Evolutionary conservation across 2,888 invertebrate species (phyloP), one percentile per base, ranked within the genome.

Genomic region (Agrotis exclamationis): DNA sequence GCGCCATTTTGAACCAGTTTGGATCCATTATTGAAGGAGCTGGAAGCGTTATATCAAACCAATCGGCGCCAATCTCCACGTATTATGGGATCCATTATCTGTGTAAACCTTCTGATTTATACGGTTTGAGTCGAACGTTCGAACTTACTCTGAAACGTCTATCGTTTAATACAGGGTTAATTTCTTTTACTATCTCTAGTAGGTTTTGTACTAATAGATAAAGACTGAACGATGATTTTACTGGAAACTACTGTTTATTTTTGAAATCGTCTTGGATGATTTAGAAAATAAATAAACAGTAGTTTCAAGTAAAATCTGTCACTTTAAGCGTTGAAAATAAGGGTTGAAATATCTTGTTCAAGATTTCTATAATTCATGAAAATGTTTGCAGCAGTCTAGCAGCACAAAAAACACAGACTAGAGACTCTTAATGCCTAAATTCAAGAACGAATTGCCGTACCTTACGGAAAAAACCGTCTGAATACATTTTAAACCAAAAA

Each of bases 71-170:
- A 66, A 68, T 75, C 70, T 75, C 44, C 14, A 54, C 53, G 64
- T 63, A 75, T 74, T 82, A 74, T 59, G 62, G 72, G 72, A 72
- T 77, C 82, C 78, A 82, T 84, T 84, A 80, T 74, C 75, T 70
- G 13, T 47, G 69, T 63, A 77, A 76, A 84, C 67, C 33, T 58
- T 45, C 53, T 73, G 44, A 74, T 59, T 33, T 67, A 63, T 63
- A 13, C 56, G 47, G 44, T 44, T 62, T 45, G 7, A 72, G 53
- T 77, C 18, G 13, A 64, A 1, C 50, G 24, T 39, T 62, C 2
- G 0, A 54, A 50, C 24, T 59, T n/a, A 45, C 54, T 68, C 24
- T 24, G 18, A 18, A 70, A 13, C 14, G 54, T 54, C 13, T 3
- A 24, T 63, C 20, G 7, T 14, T 18, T 9, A 20, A n/a, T 24